Conservation (phyloP, 2,113 vertebrate species). For the Pterophyllum scalare region DNA sequence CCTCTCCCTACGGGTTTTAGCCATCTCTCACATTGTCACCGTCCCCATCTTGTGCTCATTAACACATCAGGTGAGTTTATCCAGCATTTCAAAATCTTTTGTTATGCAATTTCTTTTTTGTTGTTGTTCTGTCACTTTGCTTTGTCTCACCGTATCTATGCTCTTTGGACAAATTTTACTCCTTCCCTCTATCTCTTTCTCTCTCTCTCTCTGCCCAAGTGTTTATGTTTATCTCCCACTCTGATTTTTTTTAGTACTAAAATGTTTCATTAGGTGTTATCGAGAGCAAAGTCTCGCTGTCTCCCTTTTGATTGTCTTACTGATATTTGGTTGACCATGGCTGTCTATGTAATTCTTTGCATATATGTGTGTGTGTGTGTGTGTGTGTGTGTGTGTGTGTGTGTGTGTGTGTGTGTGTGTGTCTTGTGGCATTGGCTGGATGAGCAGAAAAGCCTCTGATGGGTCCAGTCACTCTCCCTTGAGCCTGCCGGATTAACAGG, state of each 20-base stretch:
- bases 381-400: too few relatives aligned
- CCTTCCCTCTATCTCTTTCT: background rate
- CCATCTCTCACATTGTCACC: background rate
- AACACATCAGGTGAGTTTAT: conserved; percentile 13
- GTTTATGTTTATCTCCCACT: background rate
- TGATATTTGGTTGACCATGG: conserved; percentile 19
- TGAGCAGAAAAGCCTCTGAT: conserved; percentile 71
- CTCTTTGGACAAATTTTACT: background rate
- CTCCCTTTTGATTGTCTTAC: conserved; percentile 20
- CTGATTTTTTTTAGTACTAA: conserved; percentile 4
- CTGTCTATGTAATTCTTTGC: background rate
- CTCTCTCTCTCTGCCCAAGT: background rate
- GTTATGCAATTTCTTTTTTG: background rate
- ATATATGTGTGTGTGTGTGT: too few relatives aligned
- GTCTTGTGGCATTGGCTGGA: conserved; percentile 30
- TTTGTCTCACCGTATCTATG: background rate
- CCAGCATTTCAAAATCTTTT: conserved; percentile 12
- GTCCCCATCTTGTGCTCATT: background rate
- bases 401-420: too few relatives aligned
- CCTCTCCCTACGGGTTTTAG: background rate
- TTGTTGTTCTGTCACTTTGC: background rate
- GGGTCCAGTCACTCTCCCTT: conserved; percentile 67
- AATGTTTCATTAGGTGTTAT: conserved; percentile 38
- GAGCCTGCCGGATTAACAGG: conserved; percentile 68
- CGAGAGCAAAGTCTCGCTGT: conserved; percentile 23